Conservation (phyloP, 37 sponge, comb jelly and placozoan species). For the Chondrosia reniformis region DNA sequence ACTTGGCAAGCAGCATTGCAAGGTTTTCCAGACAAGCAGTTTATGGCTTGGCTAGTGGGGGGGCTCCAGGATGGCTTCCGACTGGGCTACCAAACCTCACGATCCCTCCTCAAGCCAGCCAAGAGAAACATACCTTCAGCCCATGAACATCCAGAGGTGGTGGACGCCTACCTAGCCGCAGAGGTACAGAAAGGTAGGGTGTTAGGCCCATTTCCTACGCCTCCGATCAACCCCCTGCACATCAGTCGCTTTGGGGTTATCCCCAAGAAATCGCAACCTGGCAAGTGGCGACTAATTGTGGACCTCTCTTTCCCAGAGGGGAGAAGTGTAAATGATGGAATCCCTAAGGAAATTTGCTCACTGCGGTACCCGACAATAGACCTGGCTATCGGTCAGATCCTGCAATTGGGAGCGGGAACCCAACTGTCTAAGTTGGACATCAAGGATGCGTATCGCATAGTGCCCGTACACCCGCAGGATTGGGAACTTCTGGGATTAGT, state of each 20-base stretch:
- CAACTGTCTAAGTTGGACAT: conserved; percentile 27
- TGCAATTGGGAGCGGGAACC: conserved; percentile 19
- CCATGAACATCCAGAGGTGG: conserved; percentile 4
- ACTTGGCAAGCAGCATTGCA: background rate
- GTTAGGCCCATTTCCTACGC: background rate
- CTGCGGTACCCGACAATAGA: conserved; percentile 27
- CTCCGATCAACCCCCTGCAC: background rate
- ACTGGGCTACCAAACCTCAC: background rate
- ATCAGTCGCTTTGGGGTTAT: conserved; percentile 12
- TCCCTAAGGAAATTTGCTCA: conserved; percentile 23
- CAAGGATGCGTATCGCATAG: conserved; percentile 15
- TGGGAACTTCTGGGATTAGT: conserved; percentile 23
- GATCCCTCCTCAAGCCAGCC: background rate
- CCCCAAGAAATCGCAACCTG: conserved; percentile 1
- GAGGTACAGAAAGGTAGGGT: background rate
- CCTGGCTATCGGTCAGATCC: background rate
- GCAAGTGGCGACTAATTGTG: conserved; percentile 14
- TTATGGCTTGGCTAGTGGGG: background rate
- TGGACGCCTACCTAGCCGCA: background rate
- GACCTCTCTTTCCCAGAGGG: background rate
- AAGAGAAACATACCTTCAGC: conserved; percentile 2
- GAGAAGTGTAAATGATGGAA: background rate
- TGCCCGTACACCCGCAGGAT: conserved; percentile 38
- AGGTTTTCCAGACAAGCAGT: background rate
- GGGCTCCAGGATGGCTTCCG: background rate